Conservation (phyloP, 2,888 invertebrate genomes). For the Leptopilina syphax region DNA sequence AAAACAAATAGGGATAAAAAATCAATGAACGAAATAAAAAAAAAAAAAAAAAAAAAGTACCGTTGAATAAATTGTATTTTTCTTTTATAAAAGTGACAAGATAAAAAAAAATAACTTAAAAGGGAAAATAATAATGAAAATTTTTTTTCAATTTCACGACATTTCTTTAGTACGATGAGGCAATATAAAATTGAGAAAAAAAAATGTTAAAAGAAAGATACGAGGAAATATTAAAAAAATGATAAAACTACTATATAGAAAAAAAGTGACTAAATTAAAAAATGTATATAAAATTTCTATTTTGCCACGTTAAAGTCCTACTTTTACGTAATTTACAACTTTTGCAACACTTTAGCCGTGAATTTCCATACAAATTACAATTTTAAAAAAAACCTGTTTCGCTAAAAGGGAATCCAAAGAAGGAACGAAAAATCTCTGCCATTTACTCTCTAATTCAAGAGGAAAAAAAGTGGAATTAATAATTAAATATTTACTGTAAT, state of each 20-base stretch:
- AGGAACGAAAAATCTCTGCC: not conserved
- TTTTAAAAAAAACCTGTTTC: not conserved
- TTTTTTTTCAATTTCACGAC: too few species aligned
- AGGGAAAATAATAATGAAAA: too few species aligned
- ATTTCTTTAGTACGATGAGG: too few species aligned
- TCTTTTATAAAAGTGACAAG: too few species aligned
- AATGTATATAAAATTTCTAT: not conserved
- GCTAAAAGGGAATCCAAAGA: not conserved
- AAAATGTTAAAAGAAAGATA: not conserved
- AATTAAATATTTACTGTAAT: too few species aligned
- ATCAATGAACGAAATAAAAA: too few species aligned
- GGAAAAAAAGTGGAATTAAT: not conserved
- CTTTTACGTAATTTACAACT: constrained; percentile 1
- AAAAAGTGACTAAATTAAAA: not conserved
- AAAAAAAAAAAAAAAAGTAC: too few species aligned
- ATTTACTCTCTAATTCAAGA: constrained; percentile 1
- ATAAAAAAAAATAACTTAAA: too few species aligned
- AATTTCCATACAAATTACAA: constrained; percentile 7
- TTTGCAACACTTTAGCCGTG: constrained; percentile 9
- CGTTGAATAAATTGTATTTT: too few species aligned
- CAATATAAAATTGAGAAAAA: too few species aligned
- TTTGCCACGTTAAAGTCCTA: constrained; percentile 7
- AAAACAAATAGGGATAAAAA: too few species aligned
- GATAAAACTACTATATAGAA: not conserved
- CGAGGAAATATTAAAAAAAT: not conserved